Percentiles rank a stretch among this genome's conserved stretches.
Conservation (phyloP, 2,888 invertebrate genomes). For the Ethmia dodecea region DNA sequence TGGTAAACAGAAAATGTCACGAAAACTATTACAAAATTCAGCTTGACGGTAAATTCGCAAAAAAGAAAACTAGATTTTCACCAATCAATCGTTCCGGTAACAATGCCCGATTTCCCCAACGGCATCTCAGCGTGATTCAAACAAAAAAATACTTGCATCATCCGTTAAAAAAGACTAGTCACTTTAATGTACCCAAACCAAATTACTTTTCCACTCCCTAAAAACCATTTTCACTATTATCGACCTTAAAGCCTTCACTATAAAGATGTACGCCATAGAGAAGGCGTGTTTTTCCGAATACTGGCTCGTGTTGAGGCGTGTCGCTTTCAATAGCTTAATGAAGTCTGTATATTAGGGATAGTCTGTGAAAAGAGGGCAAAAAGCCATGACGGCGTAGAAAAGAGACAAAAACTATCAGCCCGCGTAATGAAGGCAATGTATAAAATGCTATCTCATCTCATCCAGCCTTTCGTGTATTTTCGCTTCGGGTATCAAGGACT, state of each 20-base stretch:
- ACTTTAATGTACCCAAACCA: constrained; percentile 7
- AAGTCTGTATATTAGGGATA: constrained; percentile 2
- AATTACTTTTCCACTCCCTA: background rate
- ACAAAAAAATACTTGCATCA: constrained; percentile 16
- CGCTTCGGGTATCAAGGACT: no score
- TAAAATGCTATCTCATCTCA: constrained; percentile 14
- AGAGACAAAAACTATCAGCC: constrained; percentile 6
- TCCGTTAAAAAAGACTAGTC: constrained; percentile 16
- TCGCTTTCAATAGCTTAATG: constrained; percentile 4
- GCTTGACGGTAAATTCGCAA: no score
- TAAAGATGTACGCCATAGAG: no score
- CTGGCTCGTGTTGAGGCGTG: background rate
- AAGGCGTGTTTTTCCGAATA: no score
- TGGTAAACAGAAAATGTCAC: no score
- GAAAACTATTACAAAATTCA: no score
- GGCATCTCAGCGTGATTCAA: constrained; percentile 14
- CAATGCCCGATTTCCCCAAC: constrained; percentile 5
- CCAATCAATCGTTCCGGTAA: constrained; percentile 5
- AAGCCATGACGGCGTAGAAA: constrained; percentile 4
- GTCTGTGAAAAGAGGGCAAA: constrained; percentile 7
- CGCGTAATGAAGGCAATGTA: constrained; percentile 10
- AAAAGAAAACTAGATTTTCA: background rate
- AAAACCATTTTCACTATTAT: background rate
- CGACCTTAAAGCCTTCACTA: background rate
- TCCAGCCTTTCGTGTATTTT: no score